Evolutionary conservation across 2,113 vertebrate species (phyloP), one percentile per base, ranked within the genome.

Genomic region (Hipposideros armiger): DNA sequence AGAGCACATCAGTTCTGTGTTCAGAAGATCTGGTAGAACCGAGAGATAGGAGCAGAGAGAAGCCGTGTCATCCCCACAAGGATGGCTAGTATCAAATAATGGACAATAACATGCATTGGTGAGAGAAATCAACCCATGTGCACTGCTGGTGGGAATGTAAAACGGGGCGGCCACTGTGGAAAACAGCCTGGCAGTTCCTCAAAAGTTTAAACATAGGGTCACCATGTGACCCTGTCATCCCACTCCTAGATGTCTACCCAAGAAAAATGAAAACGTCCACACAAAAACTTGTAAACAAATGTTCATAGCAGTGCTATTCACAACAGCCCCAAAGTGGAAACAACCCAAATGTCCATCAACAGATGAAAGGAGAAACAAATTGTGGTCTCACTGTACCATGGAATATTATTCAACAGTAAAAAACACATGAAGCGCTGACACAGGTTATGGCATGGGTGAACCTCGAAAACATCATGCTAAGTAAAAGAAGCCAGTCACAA

Each of bases 331-430:
- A 1, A 24, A 30, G 45, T 36, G 64, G 64, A 40, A 24, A 3
- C 47, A 15, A 4, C 14, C 15, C 72, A 36, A 4, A 8, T 3
- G 13, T 28, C 85, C 16, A 11, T 26, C 30, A 0, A 2, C 4
- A 2, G 72, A 3, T 4, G 45, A 60, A 7, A 2, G 42, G 64
- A 10, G 11, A 17, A 13, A 22, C 30, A 14, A 7, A 2, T 0
- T 1, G 45, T 7, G 78, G 36, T 7, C 73, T 11, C 1, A 42
- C 78, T 16, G 5, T 0, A 8, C 11, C 0, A 0, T 3, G 62
- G 78, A 64, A 6, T 28, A 9, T 22, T 6, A 5, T 0, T 47
- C 45, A 26, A 62, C 72, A 11, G 0, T 5, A 2, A 28, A 32
- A 40, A 72, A 45, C 45, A 36, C 36, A 24, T 0, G 10, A 24